Base-by-base conservation (phyloP, 2,113 vertebrate species). In the Limanda limanda region DNA sequence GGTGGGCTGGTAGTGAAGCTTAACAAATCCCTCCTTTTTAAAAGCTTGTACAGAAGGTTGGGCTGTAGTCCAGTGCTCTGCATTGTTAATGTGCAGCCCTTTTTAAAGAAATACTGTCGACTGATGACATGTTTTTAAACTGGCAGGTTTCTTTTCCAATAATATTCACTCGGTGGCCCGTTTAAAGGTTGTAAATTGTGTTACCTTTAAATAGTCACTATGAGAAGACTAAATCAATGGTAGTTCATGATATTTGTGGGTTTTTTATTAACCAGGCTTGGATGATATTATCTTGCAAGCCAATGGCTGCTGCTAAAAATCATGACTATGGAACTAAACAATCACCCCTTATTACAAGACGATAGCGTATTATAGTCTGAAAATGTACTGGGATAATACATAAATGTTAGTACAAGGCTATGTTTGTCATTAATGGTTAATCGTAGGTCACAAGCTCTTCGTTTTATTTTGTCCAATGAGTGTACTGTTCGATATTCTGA, bases 401-500 rank as follows among this genome's bases (percentile, higher is more conserved):
- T 42, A 42, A 2, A 12, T 42, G 11, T 42, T 42, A 42, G 2
- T 12, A 42, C 12, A 48, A 15, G 15, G 21, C 20, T n/a, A 15
- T n/a, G 12, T n/a, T 25, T 3, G 24, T 17, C n/a, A n/a, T 13
- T n/a, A 47, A 21, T 40, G 23, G 60, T 24, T 35, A 24, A 70
- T 48, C 35, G 45, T 37, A 56, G 37, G 20, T 24, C 0, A 2
- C 31, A 15, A 37, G 42, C 1, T 1, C n/a, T 6, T 56, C 10
- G 42, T 69, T 51, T 48, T 4, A 45, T 0, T 37, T 60, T 42
- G 23, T 4, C 45, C 37, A 57, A 23, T 13, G 2, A 58, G 54
- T 68, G 64, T 17, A 0, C n/a, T 45, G 42, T 27, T 77, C 23
- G n/a, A 2, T 68, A 56, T 51, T 48, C 42, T 64, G 63, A 59